These are phyloP conservation scores for Anneissia japonica DNA, from an alignment of 35 echinoderm and acorn worm species.

Conservation along the genomic window DNA sequence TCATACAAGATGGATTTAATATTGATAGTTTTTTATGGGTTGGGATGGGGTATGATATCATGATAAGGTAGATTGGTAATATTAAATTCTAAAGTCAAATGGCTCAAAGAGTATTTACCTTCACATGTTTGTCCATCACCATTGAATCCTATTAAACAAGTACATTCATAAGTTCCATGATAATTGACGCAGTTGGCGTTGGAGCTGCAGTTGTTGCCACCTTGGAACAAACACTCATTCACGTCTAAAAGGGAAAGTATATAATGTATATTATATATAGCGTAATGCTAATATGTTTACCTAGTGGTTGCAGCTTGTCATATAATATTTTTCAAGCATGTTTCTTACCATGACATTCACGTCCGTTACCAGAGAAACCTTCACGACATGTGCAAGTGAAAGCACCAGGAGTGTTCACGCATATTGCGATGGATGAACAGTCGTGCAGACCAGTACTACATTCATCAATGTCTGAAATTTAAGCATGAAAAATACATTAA, in stretches of 20 bases:
- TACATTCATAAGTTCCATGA: background rate
- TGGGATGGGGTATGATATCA: no score
- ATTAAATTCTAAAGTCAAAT: no score
- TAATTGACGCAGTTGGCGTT: background rate
- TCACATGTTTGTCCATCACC: constrained; percentile 16
- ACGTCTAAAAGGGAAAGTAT: background rate
- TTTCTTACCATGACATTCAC: constrained; percentile 7
- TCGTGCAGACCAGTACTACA: background rate
- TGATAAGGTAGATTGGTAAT: no score
- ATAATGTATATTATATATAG: no score
- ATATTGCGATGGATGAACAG: background rate
- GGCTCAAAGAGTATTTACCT: no score
- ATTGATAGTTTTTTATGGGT: no score
- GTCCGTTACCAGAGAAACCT: constrained; percentile 5
- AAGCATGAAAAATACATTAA: background rate
- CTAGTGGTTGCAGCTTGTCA: no score
- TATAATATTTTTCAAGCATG: background rate
- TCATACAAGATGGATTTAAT: no score
- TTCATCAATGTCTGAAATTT: constrained; percentile 1
- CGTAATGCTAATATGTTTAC: no score
- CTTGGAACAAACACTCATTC: background rate
- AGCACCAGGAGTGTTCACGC: background rate
- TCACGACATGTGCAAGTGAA: background rate
- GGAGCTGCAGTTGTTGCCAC: background rate
- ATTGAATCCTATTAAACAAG: background rate